Evolutionary conservation across 2,888 invertebrate species (phyloP), one percentile per base, ranked within the genome.

Genomic region (Synergus japonicus): DNA sequence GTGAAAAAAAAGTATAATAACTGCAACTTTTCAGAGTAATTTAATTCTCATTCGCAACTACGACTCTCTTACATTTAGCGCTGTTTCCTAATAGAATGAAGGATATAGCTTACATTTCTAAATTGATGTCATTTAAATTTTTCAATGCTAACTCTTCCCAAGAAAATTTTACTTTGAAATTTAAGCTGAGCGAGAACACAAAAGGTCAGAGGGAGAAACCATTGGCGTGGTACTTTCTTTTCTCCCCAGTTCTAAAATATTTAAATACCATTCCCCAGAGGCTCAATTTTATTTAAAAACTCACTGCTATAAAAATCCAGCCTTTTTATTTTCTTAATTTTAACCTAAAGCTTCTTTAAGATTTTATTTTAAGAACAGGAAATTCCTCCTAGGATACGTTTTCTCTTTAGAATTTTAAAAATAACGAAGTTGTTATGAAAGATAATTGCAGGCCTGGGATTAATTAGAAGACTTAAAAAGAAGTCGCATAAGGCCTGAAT

Each of bases 151-250:
- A 67, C 46, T 67, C 22, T 67, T 67, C 49, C 22, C 67, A 46
- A 67, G 67, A 22, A 67, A 65, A 67, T 46, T 67, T 46, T 46
- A 46, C 67, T 67, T 67, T 67, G 22, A 67, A 67, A 67, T 67
- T 67, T 46, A 22, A 67, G 12, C 29, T 29, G 46, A 67, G 46
- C 67, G 67, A 29, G 67, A 67, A 67, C 22, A 67, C 46, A 67
- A 67, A 67, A 46, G 67, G 46, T 46, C 67, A 67, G 67, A 67
- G 67, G 22, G 22, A 67, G 22, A 46, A 46, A 18, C 18, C 44
- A 18, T 12, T 67, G 22, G 46, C 44, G 12, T 46, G 67, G 46
- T 22, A 69, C 49, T 46, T 69, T 22, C 29, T 49, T 43, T 66
- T 66, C 46, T 15, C 22, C 22, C 29, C 13, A 49, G 49, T 49